These are phyloP conservation scores for Takifugu rubripes DNA, from an alignment of 2,797 vertebrate genomes.

Conservation along the genomic window DNA sequence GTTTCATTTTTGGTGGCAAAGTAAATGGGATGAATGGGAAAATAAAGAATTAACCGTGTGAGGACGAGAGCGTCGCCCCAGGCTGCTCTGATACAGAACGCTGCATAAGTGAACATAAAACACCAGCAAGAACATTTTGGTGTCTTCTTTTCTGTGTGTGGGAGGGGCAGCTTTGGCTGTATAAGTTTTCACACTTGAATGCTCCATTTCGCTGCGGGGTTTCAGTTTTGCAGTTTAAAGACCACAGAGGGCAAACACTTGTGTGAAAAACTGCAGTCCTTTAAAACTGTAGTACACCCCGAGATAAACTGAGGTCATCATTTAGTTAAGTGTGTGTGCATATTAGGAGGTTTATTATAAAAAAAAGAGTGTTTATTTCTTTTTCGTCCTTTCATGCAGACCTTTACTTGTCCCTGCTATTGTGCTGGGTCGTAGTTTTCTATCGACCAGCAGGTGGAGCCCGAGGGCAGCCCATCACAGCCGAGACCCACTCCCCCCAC, in stretches of 20 bases:
- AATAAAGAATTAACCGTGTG: not conserved
- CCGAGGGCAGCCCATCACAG: slow-evolving; percentile 35
- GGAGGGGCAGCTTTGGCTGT: slow-evolving; percentile 20
- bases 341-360: no score
- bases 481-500: slow-evolving; percentile 9
- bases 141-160: slow-evolving; percentile 30
- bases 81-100: not conserved
- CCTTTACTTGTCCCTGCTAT: no score
- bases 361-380: no score
- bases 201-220: no score
- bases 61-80: not conserved
- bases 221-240: slow-evolving; percentile 1
- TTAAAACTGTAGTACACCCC: not conserved
- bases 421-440: not conserved
- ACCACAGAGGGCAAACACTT: no score
- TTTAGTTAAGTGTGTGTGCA: no score
- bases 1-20: slow-evolving; percentile 3
- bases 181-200: slow-evolving; percentile 4
- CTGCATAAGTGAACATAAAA: slow-evolving; percentile 25
- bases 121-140: slow-evolving; percentile 31
- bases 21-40: not conserved
- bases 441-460: slow-evolving; percentile 62
- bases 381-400: no score
- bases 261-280: no score
- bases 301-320: slow-evolving; percentile 1